Evolutionary conservation across 2,797 vertebrate genomes (phyloP).

Genomic region (Danio jaintianensis): DNA sequence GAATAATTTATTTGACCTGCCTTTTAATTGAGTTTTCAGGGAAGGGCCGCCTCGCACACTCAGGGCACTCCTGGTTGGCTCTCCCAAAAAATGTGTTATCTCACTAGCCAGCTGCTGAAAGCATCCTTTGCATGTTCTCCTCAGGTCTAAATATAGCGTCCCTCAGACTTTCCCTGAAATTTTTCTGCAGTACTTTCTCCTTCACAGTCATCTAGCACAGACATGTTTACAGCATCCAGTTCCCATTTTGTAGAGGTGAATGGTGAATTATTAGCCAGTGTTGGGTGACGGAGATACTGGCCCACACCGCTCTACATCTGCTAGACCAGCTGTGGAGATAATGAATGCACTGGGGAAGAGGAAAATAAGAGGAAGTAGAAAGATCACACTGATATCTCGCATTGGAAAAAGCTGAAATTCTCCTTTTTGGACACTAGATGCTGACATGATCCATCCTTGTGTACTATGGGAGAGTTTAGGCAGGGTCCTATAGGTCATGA

Average conservation of each 20-base stretch:
- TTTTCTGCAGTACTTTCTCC: conserved; percentile 22
- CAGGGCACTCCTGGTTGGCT: conserved; percentile 31
- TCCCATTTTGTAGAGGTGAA: neutral
- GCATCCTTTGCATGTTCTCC: conserved; percentile 48
- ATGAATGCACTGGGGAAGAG: conserved; percentile 29
- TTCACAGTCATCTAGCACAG: neutral
- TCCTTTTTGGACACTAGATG: conserved; percentile 6
- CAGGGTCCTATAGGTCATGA: neutral
- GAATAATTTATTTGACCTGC: conserved; percentile 55
- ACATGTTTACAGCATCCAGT: conserved; percentile 29
- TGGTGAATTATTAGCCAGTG: conserved; percentile 46
- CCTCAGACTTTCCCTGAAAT: conserved; percentile 24
- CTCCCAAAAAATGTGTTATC: conserved; percentile 57
- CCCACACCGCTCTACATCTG: conserved; percentile 46
- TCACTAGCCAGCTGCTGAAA: conserved; percentile 49
- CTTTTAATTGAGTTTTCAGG: conserved; percentile 58
- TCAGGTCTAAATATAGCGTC: conserved; percentile 45
- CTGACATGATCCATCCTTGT: conserved; percentile 19
- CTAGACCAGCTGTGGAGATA: conserved; percentile 51
- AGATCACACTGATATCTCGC: neutral
- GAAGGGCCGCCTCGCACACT: conserved; percentile 34
- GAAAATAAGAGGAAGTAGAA: conserved; percentile 13
- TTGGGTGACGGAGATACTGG: conserved; percentile 38
- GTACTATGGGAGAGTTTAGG: neutral
- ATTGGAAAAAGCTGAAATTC: conserved; percentile 9